phyloP scores from a whole-genome alignment of 1,140 invertebrate species.

The Charaxes varanes region DNA sequence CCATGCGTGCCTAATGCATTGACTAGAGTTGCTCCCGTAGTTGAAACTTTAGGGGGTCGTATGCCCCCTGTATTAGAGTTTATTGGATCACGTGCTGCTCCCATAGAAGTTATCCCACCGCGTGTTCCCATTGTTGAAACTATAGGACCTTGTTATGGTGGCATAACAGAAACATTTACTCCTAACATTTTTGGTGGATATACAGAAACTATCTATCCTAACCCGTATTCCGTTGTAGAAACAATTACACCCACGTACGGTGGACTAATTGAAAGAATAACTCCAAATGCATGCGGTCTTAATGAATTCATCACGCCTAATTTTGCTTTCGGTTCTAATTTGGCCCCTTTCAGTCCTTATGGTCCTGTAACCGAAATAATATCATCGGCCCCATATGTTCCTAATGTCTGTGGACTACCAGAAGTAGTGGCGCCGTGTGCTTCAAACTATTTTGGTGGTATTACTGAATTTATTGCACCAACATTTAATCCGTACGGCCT shows the following conservation, averaged over 20 bases:
- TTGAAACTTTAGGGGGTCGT: constrained; percentile 16
- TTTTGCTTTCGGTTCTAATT: constrained; percentile 2
- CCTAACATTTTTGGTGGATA: constrained; percentile 14
- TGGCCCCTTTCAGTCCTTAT: constrained; percentile 8
- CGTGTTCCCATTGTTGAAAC: constrained; percentile 15
- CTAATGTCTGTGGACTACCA: constrained; percentile 5
- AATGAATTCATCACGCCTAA: constrained; percentile 19
- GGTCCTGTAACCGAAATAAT: constrained; percentile 17
- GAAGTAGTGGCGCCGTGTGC: constrained; percentile 3
- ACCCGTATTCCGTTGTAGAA: constrained; percentile 11
- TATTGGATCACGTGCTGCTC: constrained; percentile 3
- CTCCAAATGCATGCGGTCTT: constrained; percentile 14
- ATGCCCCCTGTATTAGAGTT: constrained; percentile 9
- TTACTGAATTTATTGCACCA: constrained; percentile 7
- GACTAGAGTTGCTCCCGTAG: constrained; percentile 14
- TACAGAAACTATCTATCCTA: constrained; percentile 9
- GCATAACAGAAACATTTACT: constrained; percentile 14
- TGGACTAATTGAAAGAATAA: constrained; percentile 21
- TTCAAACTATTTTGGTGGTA: constrained; percentile 5
- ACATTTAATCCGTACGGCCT: neutral
- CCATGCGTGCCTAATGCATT: constrained; percentile 5
- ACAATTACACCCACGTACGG: constrained; percentile 16
- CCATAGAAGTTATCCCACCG: constrained; percentile 10
- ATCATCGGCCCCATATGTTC: constrained; percentile 2
- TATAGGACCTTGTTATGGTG: constrained; percentile 17